Conservation (phyloP, 2,113 vertebrate genomes). For the Agapornis roseicollis region DNA sequence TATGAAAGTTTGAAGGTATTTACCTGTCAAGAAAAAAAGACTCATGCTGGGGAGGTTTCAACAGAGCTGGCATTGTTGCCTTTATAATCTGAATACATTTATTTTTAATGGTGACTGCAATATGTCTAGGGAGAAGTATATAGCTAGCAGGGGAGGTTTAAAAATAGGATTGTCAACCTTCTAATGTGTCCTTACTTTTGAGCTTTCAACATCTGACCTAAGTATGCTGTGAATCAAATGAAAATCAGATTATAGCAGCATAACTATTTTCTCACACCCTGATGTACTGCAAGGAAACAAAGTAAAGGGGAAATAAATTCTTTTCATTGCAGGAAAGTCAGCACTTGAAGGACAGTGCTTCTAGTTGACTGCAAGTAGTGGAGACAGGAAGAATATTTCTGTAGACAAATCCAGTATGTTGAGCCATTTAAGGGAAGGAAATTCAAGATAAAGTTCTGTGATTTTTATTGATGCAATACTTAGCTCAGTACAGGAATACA, state of each 20-base stretch:
- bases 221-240: conserved; percentile 46
- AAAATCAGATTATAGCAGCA: conserved; percentile 16
- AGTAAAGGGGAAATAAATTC: conserved; percentile 31
- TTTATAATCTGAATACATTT: neutral
- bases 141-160: neutral
- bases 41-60: neutral
- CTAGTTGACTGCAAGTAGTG: neutral
- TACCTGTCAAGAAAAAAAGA: neutral
- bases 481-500: neutral
- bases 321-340: conserved; percentile 24
- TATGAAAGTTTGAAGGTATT: neutral
- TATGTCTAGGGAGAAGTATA: neutral
- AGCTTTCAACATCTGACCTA: conserved; percentile 25
- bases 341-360: conserved; percentile 35
- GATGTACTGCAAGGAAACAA: conserved; percentile 16
- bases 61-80: neutral
- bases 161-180: conserved; percentile 42
- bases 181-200: neutral
- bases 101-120: neutral
- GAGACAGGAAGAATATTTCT: conserved; percentile 28
- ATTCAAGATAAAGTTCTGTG: conserved; percentile 16
- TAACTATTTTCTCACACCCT: conserved; percentile 21
- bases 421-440: neutral
- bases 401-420: conserved; percentile 27
- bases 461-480: conserved; percentile 41